phyloP scores from a whole-genome alignment of 2,113 vertebrate genomes.

The Prolemur simus region DNA sequence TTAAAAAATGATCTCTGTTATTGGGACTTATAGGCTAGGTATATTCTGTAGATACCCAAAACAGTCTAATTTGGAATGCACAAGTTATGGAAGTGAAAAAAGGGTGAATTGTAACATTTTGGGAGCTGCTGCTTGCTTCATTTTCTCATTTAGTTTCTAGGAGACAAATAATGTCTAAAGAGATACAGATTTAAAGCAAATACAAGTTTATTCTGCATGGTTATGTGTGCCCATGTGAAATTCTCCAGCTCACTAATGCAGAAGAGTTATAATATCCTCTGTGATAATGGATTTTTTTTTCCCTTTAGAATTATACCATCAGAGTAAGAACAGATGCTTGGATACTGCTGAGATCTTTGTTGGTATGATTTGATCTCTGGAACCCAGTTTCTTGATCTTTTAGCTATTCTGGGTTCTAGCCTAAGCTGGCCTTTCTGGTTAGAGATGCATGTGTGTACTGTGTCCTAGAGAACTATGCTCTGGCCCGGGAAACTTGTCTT shows the following conservation, averaged over 20 bases:
- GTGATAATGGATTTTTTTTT: background rate
- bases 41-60: background rate
- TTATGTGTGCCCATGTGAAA: background rate
- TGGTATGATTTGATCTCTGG: background rate
- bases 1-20: background rate
- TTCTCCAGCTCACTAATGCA: background rate
- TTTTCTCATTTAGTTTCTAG: conserved; percentile 6
- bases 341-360: background rate
- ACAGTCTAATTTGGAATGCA: background rate
- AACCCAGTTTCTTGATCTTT: conserved; percentile 12
- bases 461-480: background rate
- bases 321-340: background rate
- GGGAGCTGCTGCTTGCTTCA: background rate
- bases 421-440: background rate
- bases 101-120: background rate
- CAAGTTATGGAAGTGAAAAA: background rate
- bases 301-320: background rate
- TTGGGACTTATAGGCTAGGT: background rate
- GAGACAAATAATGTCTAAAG: background rate
- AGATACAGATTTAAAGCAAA: conserved; percentile 12
- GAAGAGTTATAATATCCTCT: background rate
- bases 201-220: background rate
- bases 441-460: background rate
- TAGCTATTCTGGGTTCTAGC: background rate
- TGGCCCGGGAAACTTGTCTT: background rate